Percentiles rank a stretch among this genome's conserved stretches.
phyloP scores from a whole-genome alignment of 2,888 invertebrate genomes.

The Andricus quercusramuli region DNA sequence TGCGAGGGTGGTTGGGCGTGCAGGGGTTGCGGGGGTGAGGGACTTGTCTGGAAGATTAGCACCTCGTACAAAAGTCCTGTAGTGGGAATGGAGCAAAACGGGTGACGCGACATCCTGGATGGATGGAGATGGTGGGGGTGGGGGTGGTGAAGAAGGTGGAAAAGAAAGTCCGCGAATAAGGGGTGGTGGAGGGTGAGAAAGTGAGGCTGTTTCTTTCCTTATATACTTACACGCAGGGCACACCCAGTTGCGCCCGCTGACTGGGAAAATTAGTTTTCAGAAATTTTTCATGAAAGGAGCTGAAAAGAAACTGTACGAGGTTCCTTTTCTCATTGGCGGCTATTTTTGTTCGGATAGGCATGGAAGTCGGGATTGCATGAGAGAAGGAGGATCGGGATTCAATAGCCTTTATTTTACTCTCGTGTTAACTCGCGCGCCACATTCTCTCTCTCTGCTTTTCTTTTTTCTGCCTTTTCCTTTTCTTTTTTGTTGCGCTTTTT shows the following conservation, averaged over 20 bases:
- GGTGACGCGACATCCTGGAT: slow-evolving; percentile 15
- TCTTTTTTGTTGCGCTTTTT: slow-evolving; percentile 13
- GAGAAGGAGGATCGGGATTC: slow-evolving; percentile 63
- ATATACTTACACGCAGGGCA: slow-evolving; percentile 38
- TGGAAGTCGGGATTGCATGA: slow-evolving; percentile 46
- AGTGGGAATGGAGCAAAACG: slow-evolving; percentile 65
- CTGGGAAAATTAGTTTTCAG: slow-evolving; percentile 78
- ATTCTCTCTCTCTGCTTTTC: slow-evolving; percentile 46
- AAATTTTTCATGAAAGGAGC: slow-evolving; percentile 76
- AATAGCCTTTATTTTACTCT: slow-evolving; percentile 77
- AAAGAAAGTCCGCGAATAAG: slow-evolving; percentile 53
- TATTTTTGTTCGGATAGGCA: slow-evolving; percentile 74
- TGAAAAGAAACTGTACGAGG: slow-evolving; percentile 76
- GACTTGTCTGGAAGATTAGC: slow-evolving; percentile 78
- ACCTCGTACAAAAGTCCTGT: slow-evolving; percentile 78
- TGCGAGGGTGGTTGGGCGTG: slow-evolving; percentile 47
- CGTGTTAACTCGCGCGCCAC: slow-evolving; percentile 68
- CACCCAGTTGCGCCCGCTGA: slow-evolving; percentile 61
- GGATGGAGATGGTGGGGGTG: slow-evolving; percentile 40
- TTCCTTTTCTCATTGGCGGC: slow-evolving; percentile 77
- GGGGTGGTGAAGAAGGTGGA: slow-evolving; percentile 49
- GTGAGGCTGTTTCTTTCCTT: slow-evolving; percentile 50
- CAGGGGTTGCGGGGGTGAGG: slow-evolving; percentile 51
- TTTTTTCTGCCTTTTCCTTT: slow-evolving; percentile 43
- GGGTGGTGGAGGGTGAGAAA: slow-evolving; percentile 50